Conservation (phyloP, 2,888 invertebrate species). For the Habrosyne pyritoides region DNA sequence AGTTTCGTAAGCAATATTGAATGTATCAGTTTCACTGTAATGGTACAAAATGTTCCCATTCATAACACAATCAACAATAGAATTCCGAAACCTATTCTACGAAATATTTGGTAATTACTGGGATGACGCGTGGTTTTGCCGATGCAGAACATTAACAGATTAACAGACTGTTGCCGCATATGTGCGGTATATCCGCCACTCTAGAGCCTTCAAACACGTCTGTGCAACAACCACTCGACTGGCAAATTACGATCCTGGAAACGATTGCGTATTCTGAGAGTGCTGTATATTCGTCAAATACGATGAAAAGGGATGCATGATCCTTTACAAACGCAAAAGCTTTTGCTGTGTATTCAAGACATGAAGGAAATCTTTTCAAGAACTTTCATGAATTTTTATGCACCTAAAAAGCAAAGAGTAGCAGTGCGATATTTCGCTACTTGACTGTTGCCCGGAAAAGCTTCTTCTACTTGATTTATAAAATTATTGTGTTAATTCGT, state of each 20-base stretch:
- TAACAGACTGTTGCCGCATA: background rate
- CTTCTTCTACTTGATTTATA: too few species aligned
- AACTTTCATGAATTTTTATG: too few species aligned
- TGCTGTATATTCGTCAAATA: background rate
- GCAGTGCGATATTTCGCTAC: too few species aligned
- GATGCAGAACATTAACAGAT: background rate
- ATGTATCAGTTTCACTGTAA: background rate
- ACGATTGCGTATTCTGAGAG: background rate
- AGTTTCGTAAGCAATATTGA: background rate
- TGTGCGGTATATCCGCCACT: background rate
- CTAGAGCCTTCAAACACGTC: background rate
- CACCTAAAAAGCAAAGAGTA: too few species aligned
- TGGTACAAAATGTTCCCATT: too few species aligned
- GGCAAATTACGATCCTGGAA: slow-evolving; percentile 1
- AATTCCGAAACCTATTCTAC: background rate
- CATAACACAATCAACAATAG: too few species aligned
- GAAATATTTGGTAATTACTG: too few species aligned
- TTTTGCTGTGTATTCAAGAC: too few species aligned
- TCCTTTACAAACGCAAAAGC: too few species aligned
- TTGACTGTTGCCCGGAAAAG: too few species aligned
- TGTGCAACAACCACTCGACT: background rate
- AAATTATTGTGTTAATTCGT: too few species aligned
- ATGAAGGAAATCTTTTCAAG: too few species aligned
- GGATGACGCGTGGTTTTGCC: background rate
- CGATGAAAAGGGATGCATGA: background rate